Base-by-base conservation (phyloP, 2,888 invertebrate species). In the Cetonia aurata region DNA sequence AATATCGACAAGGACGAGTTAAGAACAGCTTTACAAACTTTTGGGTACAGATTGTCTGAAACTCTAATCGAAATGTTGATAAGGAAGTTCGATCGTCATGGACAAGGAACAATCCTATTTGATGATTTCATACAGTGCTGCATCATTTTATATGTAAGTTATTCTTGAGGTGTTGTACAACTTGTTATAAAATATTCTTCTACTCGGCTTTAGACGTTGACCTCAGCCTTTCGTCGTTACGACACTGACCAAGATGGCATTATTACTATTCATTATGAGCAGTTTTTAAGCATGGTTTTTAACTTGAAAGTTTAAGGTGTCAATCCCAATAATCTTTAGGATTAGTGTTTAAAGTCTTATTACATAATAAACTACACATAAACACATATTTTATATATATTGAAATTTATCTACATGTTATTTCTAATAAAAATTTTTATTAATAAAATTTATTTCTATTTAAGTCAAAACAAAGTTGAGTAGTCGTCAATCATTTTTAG, bases 41-140 rank as follows among this genome's bases (percentile, higher is more conserved):
- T 99, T 85, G 98, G 97, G 50, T 95, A 95, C 82, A 87, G 93
- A 44, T 85, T 99, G 42, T 94, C 95, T 0, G 96, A 96, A 78
- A 88, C 89, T 70, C 89, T 98, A 67, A 89, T 96, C 70, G 90
- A 89, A 73, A 89, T 93, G 44, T 88, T 99, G 79, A 87, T 99
- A 66, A 90, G 92, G 76, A 98, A 98, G 85, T 99, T 98, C 86
- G 99, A 99, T 85, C 88, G 98, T 75, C 92, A 91, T 79, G 96
- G 96, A n/a, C 87, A 89, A 65, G 96, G 96, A 41, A 94, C 93
- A 6, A 95, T 99, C 78, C 90, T 96, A 67, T 99, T 99, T 86
- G 99, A 99, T 86, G 99, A 99, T 84, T 99, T 99, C 83, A 98
- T 99, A 77, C 98, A 98, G 83, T 96, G 96, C 82, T 97, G 96